Percentiles rank a stretch among this genome's conserved stretches.
Conservation (phyloP, 2,797 vertebrate species). For the Anguilla megastoma region DNA sequence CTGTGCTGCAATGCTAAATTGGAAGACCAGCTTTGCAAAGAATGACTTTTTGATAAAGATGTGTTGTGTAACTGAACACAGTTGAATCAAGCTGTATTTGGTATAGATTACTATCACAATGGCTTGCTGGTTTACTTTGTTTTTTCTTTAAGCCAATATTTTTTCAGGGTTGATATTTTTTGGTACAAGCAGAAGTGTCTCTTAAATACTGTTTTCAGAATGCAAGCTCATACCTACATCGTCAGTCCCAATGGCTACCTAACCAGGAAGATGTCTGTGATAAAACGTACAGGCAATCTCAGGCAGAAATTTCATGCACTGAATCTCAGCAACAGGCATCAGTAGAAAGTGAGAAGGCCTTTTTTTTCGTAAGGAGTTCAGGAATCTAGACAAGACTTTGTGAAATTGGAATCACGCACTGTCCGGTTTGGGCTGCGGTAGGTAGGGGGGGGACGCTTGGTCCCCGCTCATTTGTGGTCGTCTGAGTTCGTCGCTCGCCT, state of each 20-base stretch:
- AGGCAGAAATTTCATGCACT: neutral
- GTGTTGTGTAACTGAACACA: too few species aligned
- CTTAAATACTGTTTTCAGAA: neutral
- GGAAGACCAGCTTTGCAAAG: too few species aligned
- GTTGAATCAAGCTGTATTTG: too few species aligned
- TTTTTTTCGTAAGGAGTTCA: neutral
- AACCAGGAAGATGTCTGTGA: neutral
- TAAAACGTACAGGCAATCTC: neutral
- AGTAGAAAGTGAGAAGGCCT: neutral
- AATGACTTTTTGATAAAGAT: too few species aligned
- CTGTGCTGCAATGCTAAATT: neutral
- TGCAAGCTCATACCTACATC: neutral
- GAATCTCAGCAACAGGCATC: neutral
- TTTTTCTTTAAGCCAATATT: neutral
- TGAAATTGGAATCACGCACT: neutral
- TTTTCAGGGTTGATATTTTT: neutral
- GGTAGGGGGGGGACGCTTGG: too few species aligned
- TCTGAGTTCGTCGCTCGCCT: neutral
- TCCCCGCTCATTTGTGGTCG: neutral
- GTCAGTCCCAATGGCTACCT: neutral
- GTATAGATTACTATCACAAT: too few species aligned
- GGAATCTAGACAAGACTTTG: neutral
- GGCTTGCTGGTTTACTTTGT: too few species aligned
- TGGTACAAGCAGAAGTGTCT: neutral
- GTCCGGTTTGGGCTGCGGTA: neutral